These are phyloP conservation scores for Acanthosoma haemorrhoidale DNA, from an alignment of 2,888 invertebrate species.

Conservation along the genomic window DNA sequence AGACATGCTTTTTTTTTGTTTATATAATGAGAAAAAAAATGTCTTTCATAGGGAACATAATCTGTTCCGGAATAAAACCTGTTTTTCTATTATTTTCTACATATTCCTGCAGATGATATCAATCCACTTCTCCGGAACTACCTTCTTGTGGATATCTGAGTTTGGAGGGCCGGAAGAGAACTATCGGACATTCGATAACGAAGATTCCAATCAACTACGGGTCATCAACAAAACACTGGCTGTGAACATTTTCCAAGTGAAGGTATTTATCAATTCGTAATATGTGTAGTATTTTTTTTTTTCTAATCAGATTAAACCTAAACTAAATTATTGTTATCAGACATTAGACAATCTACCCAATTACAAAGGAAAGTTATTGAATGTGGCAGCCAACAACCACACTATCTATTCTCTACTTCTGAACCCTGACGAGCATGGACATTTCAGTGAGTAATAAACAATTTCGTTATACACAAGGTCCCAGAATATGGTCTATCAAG, in stretches of 20 bases:
- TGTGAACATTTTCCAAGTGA: background rate
- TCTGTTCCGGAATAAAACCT: too few species aligned
- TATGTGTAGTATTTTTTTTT: too few species aligned
- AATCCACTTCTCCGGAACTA: background rate
- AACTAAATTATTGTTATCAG: background rate
- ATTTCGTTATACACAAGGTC: too few species aligned
- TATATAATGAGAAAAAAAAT: too few species aligned
- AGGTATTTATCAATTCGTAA: background rate
- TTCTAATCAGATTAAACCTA: too few species aligned
- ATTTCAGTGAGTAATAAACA: background rate
- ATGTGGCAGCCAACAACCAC: background rate
- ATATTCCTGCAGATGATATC: background rate
- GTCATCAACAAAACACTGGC: background rate
- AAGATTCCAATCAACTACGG: background rate
- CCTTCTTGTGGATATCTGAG: background rate
- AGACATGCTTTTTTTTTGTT: too few species aligned
- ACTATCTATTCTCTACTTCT: background rate
- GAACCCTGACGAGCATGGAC: background rate
- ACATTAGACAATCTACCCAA: background rate
- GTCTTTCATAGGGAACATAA: too few species aligned
- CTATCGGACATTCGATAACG: background rate
- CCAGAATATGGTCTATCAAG: too few species aligned
- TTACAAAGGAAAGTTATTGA: background rate
- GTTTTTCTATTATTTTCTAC: too few species aligned
- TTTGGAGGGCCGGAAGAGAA: background rate